Conservation (phyloP, 2,888 invertebrate genomes). For the Dromius quadrimaculatus region DNA sequence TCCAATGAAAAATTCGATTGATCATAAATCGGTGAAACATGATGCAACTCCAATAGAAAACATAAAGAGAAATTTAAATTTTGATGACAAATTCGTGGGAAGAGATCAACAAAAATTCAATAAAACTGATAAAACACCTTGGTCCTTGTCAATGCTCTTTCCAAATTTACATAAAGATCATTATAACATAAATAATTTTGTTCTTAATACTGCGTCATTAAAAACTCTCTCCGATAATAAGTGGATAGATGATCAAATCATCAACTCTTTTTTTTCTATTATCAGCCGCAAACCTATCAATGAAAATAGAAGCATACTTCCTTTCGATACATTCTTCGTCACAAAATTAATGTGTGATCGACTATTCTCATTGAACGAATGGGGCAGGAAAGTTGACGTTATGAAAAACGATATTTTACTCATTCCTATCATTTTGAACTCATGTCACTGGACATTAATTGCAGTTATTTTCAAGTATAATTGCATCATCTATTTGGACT, state of each 20-base stretch:
- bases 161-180: too few species aligned
- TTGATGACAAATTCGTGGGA: too few species aligned
- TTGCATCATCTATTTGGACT: conserved; percentile 7
- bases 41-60: too few species aligned
- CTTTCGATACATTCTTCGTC: background rate
- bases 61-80: too few species aligned
- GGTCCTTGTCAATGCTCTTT: too few species aligned
- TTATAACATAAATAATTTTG: too few species aligned
- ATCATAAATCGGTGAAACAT: too few species aligned
- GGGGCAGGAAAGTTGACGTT: background rate
- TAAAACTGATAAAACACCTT: too few species aligned
- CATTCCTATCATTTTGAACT: background rate
- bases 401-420: background rate
- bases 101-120: too few species aligned
- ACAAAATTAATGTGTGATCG: background rate
- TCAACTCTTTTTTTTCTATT: conserved; percentile 2
- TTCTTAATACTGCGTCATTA: too few species aligned
- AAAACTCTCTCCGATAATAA: background rate
- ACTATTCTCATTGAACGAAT: background rate
- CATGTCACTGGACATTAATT: conserved; percentile 7
- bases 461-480: background rate
- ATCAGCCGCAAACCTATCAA: background rate
- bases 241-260: conserved; percentile 23
- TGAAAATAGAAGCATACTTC: background rate
- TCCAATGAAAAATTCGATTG: too few species aligned